Percentiles rank a stretch among this genome's conserved stretches.
These are phyloP conservation scores for Microtus ochrogaster DNA, from an alignment of 2,113 vertebrate genomes.

Conservation along the genomic window DNA sequence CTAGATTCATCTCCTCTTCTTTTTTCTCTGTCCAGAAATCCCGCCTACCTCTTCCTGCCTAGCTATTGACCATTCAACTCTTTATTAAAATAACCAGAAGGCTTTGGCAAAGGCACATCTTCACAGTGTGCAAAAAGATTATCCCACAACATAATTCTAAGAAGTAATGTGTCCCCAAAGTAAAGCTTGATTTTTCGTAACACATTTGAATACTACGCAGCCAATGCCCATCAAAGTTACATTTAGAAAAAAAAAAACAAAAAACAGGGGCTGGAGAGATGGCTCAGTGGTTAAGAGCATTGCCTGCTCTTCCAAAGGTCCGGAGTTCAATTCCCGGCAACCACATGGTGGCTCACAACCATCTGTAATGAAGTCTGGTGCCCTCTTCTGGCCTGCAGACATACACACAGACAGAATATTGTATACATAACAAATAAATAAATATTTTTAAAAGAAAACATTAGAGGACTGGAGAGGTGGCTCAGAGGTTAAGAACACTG, in stretches of 20 bases:
- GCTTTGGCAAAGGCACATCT: neutral
- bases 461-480: neutral
- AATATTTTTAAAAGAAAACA: no score
- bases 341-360: no score
- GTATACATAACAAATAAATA: no score
- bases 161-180: constrained; percentile 22
- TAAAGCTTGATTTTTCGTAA: neutral
- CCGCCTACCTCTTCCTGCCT: neutral
- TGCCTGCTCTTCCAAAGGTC: no score
- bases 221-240: neutral
- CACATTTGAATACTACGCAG: neutral
- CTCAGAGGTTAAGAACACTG: no score
- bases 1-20: neutral
- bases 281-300: no score
- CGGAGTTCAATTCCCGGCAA: no score
- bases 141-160: neutral
- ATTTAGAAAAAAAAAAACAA: constrained; percentile 27
- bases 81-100: neutral
- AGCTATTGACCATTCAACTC: neutral
- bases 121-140: neutral
- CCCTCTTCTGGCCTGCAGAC: no score
- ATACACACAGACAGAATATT: no score
- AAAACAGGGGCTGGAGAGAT: no score
- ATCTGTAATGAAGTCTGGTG: no score
- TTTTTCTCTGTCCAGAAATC: neutral